Evolutionary conservation across 2,113 vertebrate genomes (phyloP).

Genomic region (Salvelinus namaycush): DNA sequence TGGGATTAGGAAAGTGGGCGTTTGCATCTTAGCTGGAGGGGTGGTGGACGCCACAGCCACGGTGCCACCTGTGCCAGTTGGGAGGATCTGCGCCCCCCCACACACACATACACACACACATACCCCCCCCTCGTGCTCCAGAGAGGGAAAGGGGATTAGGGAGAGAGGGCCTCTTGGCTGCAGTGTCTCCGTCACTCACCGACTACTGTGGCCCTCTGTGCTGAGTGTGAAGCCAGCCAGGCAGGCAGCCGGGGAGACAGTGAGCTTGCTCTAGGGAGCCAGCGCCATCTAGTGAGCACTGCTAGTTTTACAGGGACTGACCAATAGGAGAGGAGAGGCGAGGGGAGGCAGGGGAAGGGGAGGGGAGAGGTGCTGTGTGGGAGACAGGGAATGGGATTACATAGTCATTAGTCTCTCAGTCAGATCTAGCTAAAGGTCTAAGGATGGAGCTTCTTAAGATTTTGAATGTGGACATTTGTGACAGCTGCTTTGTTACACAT

Average conservation of each 20-base stretch:
- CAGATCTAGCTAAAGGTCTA: too few relatives aligned
- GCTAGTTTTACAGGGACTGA: constrained; percentile 50
- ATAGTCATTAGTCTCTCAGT: too few relatives aligned
- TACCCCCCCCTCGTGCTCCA: constrained; percentile 16
- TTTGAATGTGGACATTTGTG: too few relatives aligned
- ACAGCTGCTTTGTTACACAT: too few relatives aligned
- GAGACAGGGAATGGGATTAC: background rate
- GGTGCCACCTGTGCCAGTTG: constrained; percentile 56
- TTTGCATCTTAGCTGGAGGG: constrained; percentile 61
- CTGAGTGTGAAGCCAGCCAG: background rate
- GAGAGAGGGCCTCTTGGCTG: background rate
- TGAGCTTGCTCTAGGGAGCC: constrained; percentile 64
- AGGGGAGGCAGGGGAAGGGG: background rate
- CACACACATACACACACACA: constrained; percentile 18
- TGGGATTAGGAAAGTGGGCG: constrained; percentile 19
- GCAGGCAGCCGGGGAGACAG: constrained; percentile 8
- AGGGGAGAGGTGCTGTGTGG: background rate
- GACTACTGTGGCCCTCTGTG: background rate
- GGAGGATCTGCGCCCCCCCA: background rate
- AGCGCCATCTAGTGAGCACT: constrained; percentile 69
- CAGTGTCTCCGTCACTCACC: constrained; percentile 5
- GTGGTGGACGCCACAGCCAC: constrained; percentile 43
- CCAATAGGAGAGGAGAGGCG: background rate
- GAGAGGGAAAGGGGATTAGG: constrained; percentile 8
- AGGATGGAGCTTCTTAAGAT: too few relatives aligned